phyloP scores from a whole-genome alignment of 2,888 invertebrate genomes.

The Cataglyphis albicans region DNA sequence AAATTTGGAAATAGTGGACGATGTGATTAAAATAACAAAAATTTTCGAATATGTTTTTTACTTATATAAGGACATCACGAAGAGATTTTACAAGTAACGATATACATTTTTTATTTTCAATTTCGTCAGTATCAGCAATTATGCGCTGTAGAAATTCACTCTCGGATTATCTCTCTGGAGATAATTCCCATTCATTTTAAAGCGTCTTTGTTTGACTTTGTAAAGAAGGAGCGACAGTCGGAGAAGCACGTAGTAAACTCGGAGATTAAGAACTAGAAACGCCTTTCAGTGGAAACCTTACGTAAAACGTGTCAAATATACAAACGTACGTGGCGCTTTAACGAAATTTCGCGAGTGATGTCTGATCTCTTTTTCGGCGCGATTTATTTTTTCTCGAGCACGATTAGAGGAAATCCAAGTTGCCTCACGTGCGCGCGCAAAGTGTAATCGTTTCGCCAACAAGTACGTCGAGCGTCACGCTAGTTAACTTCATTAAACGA shows the following conservation, averaged over 20 bases:
- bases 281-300: constrained; percentile 6
- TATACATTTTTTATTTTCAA: not conserved
- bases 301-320: constrained; percentile 5
- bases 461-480: constrained; percentile 53
- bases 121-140: not conserved
- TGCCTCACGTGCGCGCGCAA: not conserved
- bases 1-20: constrained; percentile 51
- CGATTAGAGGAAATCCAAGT: constrained; percentile 4
- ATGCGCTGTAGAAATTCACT: not conserved
- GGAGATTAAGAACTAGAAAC: constrained; percentile 6
- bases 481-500: constrained; percentile 54
- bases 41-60: constrained; percentile 32
- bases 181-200: not conserved
- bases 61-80: not conserved
- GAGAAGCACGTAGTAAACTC: constrained; percentile 1
- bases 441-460: constrained; percentile 49
- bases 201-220: constrained; percentile 1
- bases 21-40: not conserved
- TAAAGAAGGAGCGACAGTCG: not conserved
- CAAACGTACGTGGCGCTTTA: constrained; percentile 19
- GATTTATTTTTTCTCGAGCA: not conserved
- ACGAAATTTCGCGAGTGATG: not conserved
- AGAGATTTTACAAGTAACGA: not conserved
- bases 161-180: not conserved
- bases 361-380: not conserved